Evolutionary conservation across 2,113 vertebrate species (phyloP), one percentile per base, ranked within the genome.

Genomic region (Heterotis niloticus): DNA sequence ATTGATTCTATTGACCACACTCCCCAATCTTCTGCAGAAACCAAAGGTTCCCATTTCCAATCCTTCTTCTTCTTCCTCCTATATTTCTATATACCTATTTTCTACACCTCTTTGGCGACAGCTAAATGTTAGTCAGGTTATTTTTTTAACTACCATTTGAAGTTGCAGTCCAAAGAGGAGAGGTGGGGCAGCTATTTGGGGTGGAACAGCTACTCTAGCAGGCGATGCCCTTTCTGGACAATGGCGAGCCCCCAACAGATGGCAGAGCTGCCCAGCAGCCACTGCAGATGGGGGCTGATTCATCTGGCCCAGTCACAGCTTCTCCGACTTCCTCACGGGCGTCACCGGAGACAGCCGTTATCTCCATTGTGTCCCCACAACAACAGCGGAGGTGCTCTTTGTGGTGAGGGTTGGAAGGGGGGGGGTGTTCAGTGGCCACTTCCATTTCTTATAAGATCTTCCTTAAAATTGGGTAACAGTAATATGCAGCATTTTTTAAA

Each of bases 1-100:
- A 89, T 93, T 91, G 90, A 93, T 91, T 88, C 86, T 84, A 92
- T 90, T 87, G 91, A 92, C 84, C 87, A 79, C 78, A 82, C 86
- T 82, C 86, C 81, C 85, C 88, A 78, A 84, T 88, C 86, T 87
- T 87, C 80, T 77, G 64, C 20, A 56, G 74, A 80, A 76, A 79
- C 83, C 23, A 0, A 5, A 16, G 73, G 29, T 75, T 78, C 64
- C 79, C 75, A 71, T 68, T 26, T 83, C 69, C 10, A 26, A 34
- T 64, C 56, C 69, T 67, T 65, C 70, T 66, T 68, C 44, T 69
- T 24, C 76, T 67, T 66, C 65, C 44, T 69, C 34, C 76, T 67
- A 44, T 52, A 20, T 24, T 18, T 81, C 72, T 29, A 66, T 14
- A 10, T 9, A 56, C 28, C 76, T 72, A 52, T 67, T 62, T 26